Evolutionary conservation across 2,113 vertebrate genomes (phyloP).

Genomic region (Dendropsophus ebraccatus): DNA sequence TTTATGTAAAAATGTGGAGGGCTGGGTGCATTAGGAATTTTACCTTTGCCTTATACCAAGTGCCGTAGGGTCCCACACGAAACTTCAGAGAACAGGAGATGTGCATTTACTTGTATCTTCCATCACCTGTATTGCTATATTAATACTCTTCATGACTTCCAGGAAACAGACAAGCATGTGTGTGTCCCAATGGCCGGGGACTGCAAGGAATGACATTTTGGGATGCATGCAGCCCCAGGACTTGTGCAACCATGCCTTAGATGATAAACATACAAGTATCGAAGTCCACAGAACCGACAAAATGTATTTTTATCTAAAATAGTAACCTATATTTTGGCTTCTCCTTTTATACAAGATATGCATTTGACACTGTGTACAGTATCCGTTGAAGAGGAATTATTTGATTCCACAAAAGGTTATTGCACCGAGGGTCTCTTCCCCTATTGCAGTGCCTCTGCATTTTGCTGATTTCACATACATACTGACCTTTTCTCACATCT

Average conservation of each 20-base stretch:
- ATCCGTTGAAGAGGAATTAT: background rate
- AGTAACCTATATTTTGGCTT: background rate
- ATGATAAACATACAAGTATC: background rate
- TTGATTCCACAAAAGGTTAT: background rate
- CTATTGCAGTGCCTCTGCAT: background rate
- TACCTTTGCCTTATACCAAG: too few species aligned
- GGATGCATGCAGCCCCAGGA: background rate
- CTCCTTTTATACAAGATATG: background rate
- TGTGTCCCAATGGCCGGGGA: background rate
- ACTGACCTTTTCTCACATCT: conserved; percentile 61
- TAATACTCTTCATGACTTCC: too few species aligned
- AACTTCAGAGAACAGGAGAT: too few species aligned
- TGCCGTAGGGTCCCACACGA: too few species aligned
- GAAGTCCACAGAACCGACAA: background rate
- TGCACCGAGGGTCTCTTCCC: background rate
- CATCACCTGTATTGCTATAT: too few species aligned
- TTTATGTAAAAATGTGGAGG: background rate
- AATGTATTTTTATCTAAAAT: background rate
- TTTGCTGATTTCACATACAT: conserved; percentile 6
- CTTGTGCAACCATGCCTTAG: background rate
- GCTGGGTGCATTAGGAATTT: background rate
- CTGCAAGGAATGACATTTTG: background rate
- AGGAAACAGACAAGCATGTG: too few species aligned
- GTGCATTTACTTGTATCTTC: too few species aligned
- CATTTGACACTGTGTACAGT: background rate